Evolutionary conservation across 2,888 invertebrate genomes (phyloP), one percentile per base, ranked within the genome.

Genomic region (Microctonus hyperodae): DNA sequence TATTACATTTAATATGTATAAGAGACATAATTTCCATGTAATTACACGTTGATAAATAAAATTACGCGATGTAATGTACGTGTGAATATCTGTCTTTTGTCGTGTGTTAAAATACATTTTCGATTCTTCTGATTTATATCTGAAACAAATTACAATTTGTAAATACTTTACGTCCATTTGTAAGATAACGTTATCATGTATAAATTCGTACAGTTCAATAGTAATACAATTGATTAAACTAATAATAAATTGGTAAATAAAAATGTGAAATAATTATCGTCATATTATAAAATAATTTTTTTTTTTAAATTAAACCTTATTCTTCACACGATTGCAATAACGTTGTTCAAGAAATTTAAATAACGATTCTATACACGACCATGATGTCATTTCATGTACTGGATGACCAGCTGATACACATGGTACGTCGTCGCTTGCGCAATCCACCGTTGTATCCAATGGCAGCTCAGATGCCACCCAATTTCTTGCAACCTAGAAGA

Each of bases 321-420:
- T 33, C 33, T 56, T 67, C 9, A 65, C 65, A 48, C 65, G 67
- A 22, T 68, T 74, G 70, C 44, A 40, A 56, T 75, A 77, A 56
- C 71, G 76, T 23, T 75, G 70, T 48, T 88, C 88, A 62, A 92
- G 83, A 75, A 86, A 92, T 73, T 87, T 86, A 76, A 91, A 91
- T 23, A 91, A 88, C 0, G 90, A 90, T 22, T 88, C 85, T 72
- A 90, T 89, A 72, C 90, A 88, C 33, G 87, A 83, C 78, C 87
- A 88, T 2, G 91, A 91, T 16, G 91, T 91, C 90, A 90, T 89
- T 78, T 91, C 91, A 81, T 92, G 92, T 77, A 88, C 88, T 33
- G 85, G 82, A 75, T 89, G 88, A 60, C 88, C 88, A 76, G 90
- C 90, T 64, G 90, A 90, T 59, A 89, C 87, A 72, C 87, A 84